Base-by-base conservation (phyloP, 1,140 invertebrate genomes). In the Andrena cerasifolii region DNA sequence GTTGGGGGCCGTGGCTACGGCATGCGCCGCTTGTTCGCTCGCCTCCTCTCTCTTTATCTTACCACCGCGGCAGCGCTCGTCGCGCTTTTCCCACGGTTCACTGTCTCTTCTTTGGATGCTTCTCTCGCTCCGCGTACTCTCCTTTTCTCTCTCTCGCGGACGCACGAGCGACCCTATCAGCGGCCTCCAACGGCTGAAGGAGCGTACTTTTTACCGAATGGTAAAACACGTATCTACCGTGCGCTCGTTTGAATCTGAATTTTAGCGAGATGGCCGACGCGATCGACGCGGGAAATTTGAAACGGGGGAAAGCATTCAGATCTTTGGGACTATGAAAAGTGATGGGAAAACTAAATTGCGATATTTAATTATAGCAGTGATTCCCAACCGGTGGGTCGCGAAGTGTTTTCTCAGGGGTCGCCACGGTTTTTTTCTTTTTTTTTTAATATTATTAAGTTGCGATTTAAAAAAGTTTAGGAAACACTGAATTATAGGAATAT, bases 1-100 rank as follows among this genome's bases (percentile, higher is more conserved):
- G 82, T 89, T 83, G 85, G 83, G 81, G 79, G 71, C 80, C 80
- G 78, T 83, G 77, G 81, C 85, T 86, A 85, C 80, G 80, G 82
- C 82, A 84, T 89, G 85, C 82, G 85, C 86, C 78, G 74, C 80
- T 76, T 84, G 53, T 77, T 80, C 79, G 59, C 56, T 78, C 70
- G 78, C 76, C 54, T 61, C 74, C 67, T 61, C 66, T 45, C 73
- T 70, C 65, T 74, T 36, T 70, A 77, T 53, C 33, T 49, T 56
- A 16, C 59, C 70, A 59, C 28, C 28, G 58, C 61, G 12, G 33
- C 45, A n/a, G 16, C 12, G 40, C 51, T 61, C 31, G 33, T 68
- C 59, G 54, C 61, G 26, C 71, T 81, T 67, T 79, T 66, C 36
- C 51, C 83, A 63, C 67, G 67, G 49, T 73, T 62, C 68, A 56